Evolutionary conservation across 1,140 invertebrate species (phyloP).

Genomic region (Arion vulgaris): DNA sequence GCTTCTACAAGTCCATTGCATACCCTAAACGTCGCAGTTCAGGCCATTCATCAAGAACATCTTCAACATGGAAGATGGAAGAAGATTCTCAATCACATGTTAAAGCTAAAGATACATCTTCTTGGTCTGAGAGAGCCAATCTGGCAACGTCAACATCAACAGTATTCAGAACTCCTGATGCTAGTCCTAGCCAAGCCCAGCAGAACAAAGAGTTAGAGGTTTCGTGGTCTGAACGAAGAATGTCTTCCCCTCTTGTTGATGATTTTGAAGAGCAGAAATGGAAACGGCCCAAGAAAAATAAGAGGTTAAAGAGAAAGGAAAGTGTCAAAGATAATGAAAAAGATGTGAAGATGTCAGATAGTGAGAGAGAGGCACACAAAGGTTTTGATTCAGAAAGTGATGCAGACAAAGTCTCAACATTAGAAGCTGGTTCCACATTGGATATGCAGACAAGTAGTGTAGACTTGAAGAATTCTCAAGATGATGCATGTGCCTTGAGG

Average conservation of each 20-base stretch:
- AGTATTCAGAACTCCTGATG: conserved; percentile 8
- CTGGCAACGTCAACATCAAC: not conserved
- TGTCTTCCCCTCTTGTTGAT: conserved; percentile 14
- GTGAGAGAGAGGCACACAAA: not conserved
- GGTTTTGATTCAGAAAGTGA: not conserved
- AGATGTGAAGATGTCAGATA: not conserved
- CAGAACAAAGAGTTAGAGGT: conserved; percentile 12
- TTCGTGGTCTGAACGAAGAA: conserved; percentile 21
- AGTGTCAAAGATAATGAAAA: not conserved
- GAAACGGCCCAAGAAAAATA: not conserved
- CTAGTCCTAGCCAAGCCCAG: not conserved
- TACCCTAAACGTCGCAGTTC: not conserved
- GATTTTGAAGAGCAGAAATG: conserved; percentile 6
- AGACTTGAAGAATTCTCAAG: not conserved
- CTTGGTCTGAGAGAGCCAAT: conserved; percentile 19
- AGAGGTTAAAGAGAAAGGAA: conserved; percentile 21
- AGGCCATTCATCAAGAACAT: not conserved
- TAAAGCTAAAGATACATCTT: not conserved
- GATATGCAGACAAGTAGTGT: not conserved
- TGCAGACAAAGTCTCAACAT: not conserved
- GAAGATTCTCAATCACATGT: not conserved
- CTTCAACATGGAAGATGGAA: not conserved
- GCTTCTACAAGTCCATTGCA: not conserved
- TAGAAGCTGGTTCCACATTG: not conserved
- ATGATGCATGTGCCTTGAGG: not conserved